Base-by-base conservation (phyloP, 2,797 vertebrate genomes). In the Myotis myotis region DNA sequence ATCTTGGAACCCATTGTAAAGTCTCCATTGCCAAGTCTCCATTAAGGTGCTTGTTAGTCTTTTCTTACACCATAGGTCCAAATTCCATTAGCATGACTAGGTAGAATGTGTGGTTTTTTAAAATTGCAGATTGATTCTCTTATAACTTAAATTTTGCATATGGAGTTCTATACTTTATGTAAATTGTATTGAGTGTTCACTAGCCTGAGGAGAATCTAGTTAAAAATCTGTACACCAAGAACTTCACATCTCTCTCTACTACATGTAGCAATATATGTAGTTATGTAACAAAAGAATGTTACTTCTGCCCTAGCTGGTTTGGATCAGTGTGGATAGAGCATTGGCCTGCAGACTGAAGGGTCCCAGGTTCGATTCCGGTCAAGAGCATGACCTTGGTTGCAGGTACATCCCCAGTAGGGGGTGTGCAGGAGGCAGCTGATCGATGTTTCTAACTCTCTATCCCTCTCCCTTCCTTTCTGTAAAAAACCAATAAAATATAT, bases 121-220 rank as follows among this genome's bases (percentile, higher is more conserved):
- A n/a, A 94, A 47, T 92, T 80, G 72, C 36, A 95, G 8, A 55
- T 4, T 75, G 62, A 49, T 51, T n/a, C 71, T 83, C 57, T 93
- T 87, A 60, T 57, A 55, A 70, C 76, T 95, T 93, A 47, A 89
- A 84, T 13, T 94, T 49, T 92, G 62, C 47, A 10, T 60, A 38
- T 41, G 51, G 41, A 41, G 19, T 71, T 16, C n/a, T 72, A 1
- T 20, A 81, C 8, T 86, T 55, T 75, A 30, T 93, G 47, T 91
- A 92, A 85, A 85, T 85, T 75, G 53, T 51, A 49, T 70, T 55
- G 51, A 83, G 8, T 81, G 25, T 41, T 71, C 22, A 51, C 86
- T 92, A 62, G 16, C 6, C 79, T 68, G 55, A 91, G 44, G 17
- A 33, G 33, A 68, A 64, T 57, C 44, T 57, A 88, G 33, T 94